Evolutionary conservation across 2,113 vertebrate genomes (phyloP).

Genomic region (Petrocephalus zakoni): DNA sequence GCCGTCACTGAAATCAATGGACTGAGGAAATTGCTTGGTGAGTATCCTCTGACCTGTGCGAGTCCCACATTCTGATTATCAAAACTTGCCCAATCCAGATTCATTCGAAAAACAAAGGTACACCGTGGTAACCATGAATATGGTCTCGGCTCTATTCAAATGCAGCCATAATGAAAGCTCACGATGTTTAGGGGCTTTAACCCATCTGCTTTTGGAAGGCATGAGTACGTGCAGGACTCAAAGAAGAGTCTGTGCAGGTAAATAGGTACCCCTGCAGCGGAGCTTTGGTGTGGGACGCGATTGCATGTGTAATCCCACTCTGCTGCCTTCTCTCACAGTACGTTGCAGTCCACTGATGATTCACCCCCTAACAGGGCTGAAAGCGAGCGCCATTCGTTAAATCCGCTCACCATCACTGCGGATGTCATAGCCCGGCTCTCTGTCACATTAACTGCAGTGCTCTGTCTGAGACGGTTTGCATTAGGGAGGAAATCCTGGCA

Average conservation of each 20-base stretch:
- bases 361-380: not conserved
- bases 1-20: not conserved
- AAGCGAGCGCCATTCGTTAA: not conserved
- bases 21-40: not conserved
- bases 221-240: constrained; percentile 24
- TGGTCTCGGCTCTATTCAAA: constrained; percentile 7
- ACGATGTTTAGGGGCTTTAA: constrained; percentile 21
- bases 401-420: not conserved
- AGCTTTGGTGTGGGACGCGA: not conserved
- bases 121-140: not conserved
- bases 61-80: not conserved
- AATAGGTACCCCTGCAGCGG: not conserved
- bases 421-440: not conserved
- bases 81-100: not conserved
- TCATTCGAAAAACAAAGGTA: not conserved
- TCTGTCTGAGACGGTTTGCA: not conserved
- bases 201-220: constrained; percentile 28
- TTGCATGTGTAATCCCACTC: not conserved
- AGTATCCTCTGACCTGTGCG: not conserved
- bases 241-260: not conserved
- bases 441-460: not conserved
- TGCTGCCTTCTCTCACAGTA: not conserved
- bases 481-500: not conserved
- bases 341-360: not conserved
- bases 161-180: not conserved